These are phyloP conservation scores for Sebastes hubbsi DNA, from an alignment of 2,797 vertebrate species.

Conservation along the genomic window DNA sequence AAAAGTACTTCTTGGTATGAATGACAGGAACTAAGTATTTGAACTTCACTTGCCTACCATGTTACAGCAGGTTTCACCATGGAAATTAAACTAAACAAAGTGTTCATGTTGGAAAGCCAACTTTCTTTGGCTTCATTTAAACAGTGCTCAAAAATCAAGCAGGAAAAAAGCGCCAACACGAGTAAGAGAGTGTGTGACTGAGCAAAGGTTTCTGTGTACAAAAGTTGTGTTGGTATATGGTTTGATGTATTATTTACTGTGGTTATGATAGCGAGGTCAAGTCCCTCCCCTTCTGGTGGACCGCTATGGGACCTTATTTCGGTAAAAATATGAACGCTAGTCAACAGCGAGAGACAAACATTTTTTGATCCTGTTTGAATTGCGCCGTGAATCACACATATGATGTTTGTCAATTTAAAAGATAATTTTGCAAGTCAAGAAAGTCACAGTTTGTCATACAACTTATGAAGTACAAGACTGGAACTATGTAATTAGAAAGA, in stretches of 20 bases:
- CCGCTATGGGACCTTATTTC: no score
- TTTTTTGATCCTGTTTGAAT: no score
- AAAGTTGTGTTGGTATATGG: neutral
- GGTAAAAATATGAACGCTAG: no score
- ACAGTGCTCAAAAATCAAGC: neutral
- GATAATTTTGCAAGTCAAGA: no score
- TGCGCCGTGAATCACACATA: fast-evolving
- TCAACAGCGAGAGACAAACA: no score
- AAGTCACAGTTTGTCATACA: no score
- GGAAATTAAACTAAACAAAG: neutral
- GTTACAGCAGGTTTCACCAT: neutral
- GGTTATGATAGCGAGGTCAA: neutral
- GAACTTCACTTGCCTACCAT: neutral
- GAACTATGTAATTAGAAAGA: no score
- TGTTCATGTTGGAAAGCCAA: neutral
- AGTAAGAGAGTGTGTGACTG: neutral
- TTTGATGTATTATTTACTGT: neutral
- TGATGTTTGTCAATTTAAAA: no score
- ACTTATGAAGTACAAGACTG: no score
- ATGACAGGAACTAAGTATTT: neutral
- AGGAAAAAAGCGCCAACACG: fast-evolving
- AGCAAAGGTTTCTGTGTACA: neutral
- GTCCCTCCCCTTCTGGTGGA: no score
- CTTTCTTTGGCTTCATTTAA: neutral
- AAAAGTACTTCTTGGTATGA: neutral